Base-by-base conservation (phyloP, 2,888 invertebrate genomes). In the Hanleya hanleyi region DNA sequence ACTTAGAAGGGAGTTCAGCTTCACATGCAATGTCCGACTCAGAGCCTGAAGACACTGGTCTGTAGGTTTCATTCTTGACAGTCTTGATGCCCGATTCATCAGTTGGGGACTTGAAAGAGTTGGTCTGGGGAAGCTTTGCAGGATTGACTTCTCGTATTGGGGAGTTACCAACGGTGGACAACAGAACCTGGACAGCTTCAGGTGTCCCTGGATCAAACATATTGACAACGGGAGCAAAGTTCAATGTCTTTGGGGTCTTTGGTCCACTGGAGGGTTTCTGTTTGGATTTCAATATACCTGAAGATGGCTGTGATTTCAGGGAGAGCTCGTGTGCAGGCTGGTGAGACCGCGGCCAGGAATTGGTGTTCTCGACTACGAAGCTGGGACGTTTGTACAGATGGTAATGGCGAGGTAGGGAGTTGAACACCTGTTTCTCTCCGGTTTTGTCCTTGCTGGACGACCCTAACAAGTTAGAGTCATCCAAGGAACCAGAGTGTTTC, bases 331-430 rank as follows among this genome's bases (percentile, higher is more conserved):
- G 67, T 41, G 69, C 67, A 26, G 68, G 57, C 50, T 76, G 77
- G 61, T 82, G 81, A 26, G 83, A 76, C 65, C 87, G 75, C n/a
- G 87, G 87, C 87, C 87, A 87, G 9, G 87, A 87, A 67, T 84
- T 81, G 36, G 77, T 67, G 22, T 74, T 76, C 9, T 74, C 65
- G 12, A 57, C 18, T 1, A 75, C 77, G 2, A 22, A 37, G 4
- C 18, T 64, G 37, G 15, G 3, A 22, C 35, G 37, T n/a, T 37
- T 64, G 38, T 35, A 64, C 18, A 64, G 9, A 37, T 64, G 64
- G 37, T 35, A 64, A 64, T 35, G 64, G n/a, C 64, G 64, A 37
- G 64, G 64, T 64, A 64, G 26, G 15, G 64, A 64, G 36, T 64
- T 37, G 64, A 35, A 64, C 12, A 57, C 57, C 26, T 57, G 57